Conservation (phyloP, 37 sponge, comb jelly and placozoan species). For the Agelas oroides region DNA sequence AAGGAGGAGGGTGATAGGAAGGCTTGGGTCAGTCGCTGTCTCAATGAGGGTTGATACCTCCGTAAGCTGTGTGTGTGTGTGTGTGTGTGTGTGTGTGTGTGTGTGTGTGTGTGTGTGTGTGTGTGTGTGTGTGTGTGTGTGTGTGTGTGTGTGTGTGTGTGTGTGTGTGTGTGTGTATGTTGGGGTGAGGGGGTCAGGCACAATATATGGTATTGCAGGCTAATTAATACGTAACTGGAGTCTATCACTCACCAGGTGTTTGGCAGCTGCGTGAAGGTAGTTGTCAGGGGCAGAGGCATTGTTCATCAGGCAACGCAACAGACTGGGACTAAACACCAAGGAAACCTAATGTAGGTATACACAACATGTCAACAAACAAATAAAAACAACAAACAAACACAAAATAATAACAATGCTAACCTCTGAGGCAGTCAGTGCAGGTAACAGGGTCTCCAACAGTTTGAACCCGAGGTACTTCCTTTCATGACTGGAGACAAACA, state of each 20-base stretch:
- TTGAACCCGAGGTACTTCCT: conserved; percentile 47
- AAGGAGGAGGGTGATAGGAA: conserved; percentile 2
- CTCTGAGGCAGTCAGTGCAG: conserved; percentile 45
- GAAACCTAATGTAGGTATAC: too few species aligned
- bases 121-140: too few species aligned
- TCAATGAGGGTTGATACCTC: conserved; percentile 2
- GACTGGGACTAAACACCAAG: conserved; percentile 54
- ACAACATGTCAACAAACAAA: too few species aligned
- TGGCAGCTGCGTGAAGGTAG: conserved; percentile 42
- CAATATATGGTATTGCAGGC: too few species aligned
- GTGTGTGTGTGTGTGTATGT: too few species aligned
- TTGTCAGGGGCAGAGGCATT: conserved; percentile 16
- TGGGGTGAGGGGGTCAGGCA: too few species aligned
- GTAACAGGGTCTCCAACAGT: conserved; percentile 53
- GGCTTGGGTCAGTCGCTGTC: neutral
- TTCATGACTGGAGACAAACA: conserved; percentile 40
- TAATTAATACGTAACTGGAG: too few species aligned
- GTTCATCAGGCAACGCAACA: conserved; percentile 49
- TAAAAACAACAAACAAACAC: neutral
- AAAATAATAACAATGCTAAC: neutral
- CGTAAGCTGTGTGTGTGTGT: neutral
- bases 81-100: too few species aligned
- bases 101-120: too few species aligned
- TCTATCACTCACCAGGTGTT: conserved; percentile 66
- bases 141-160: too few species aligned